Evolutionary conservation across 2,797 vertebrate genomes (phyloP).

Genomic region (Prunella strophiata): DNA sequence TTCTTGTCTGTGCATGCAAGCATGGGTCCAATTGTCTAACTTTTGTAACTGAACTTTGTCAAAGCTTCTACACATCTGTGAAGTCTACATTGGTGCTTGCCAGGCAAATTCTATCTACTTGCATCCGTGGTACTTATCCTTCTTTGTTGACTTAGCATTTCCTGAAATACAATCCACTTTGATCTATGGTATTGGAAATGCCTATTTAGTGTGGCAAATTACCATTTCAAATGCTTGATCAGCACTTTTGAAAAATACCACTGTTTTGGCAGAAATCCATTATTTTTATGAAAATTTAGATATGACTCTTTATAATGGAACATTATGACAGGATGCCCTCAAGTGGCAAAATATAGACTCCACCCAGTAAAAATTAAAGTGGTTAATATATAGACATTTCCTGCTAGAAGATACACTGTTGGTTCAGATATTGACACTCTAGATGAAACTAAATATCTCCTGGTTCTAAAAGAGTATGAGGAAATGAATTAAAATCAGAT

Average conservation of each 20-base stretch:
- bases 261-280: not conserved
- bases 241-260: conserved; percentile 32
- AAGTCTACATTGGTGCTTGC: not conserved
- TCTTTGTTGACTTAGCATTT: conserved; percentile 51
- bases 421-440: not conserved
- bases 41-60: not conserved
- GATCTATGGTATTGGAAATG: conserved; percentile 47
- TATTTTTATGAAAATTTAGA: conserved; percentile 35
- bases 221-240: conserved; percentile 30
- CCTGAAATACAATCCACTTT: conserved; percentile 33
- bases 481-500: not conserved
- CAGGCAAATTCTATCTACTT: not conserved
- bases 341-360: conserved; percentile 78
- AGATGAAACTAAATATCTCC: not conserved
- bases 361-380: conserved; percentile 54
- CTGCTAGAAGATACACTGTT: not conserved
- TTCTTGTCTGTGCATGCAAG: not conserved
- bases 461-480: not conserved
- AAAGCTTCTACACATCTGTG: not conserved
- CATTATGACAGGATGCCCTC: conserved; percentile 80
- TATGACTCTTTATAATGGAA: conserved; percentile 26
- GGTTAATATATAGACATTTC: not conserved
- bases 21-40: not conserved
- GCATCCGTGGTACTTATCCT: not conserved
- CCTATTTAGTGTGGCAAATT: conserved; percentile 50